phyloP scores from a whole-genome alignment of 2,797 vertebrate genomes.

The Tympanoctomys barrerae region DNA sequence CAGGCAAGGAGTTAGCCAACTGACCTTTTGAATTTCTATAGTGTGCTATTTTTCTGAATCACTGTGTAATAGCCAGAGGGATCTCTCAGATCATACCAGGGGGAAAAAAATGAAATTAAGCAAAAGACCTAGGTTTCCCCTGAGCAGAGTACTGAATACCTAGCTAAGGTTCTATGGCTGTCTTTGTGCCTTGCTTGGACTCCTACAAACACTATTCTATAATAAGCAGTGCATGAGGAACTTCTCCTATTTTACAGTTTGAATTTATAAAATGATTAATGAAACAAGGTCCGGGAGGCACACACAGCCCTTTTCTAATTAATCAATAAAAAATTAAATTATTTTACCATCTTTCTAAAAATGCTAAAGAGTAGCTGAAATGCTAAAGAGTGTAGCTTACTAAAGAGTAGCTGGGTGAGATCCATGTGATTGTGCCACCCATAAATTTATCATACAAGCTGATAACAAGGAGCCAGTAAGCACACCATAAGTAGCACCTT shows the following conservation, averaged over 20 bases:
- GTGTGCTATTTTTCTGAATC: constrained; percentile 19
- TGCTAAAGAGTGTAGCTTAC: no score
- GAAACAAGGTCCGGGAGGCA: not conserved
- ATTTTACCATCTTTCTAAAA: constrained; percentile 58
- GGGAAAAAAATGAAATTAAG: constrained; percentile 31
- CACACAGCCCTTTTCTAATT: constrained; percentile 61
- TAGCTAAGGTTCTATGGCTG: not conserved
- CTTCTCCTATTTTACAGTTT: constrained; percentile 15
- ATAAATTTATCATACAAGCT: constrained; percentile 52
- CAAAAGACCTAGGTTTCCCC: constrained; percentile 12
- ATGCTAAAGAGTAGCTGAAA: constrained; percentile 46
- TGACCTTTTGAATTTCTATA: constrained; percentile 16
- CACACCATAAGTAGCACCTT: constrained; percentile 1
- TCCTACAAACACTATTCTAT: not conserved
- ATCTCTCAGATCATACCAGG: not conserved
- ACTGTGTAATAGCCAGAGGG: not conserved
- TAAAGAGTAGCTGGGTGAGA: constrained; percentile 62
- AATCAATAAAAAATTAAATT: constrained; percentile 51
- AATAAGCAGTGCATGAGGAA: not conserved
- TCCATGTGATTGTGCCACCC: not conserved
- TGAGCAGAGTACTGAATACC: not conserved
- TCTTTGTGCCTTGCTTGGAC: not conserved
- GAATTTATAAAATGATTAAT: constrained; percentile 58
- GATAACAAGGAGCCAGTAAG: constrained; percentile 62
- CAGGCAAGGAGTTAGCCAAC: not conserved